Base-by-base conservation (phyloP, 2,888 invertebrate species). In the Noctua janthe region DNA sequence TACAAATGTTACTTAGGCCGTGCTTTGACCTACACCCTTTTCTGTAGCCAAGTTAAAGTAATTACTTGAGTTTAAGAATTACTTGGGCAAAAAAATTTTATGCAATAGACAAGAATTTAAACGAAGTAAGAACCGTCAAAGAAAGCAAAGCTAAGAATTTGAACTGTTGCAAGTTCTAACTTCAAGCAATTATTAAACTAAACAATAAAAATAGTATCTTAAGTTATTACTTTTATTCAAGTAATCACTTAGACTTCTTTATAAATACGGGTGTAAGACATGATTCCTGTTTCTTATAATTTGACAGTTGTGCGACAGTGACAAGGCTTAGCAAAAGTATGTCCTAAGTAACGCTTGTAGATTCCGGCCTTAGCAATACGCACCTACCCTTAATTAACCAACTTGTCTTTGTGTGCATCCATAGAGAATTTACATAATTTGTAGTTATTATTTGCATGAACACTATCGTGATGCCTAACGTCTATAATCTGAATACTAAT, bases 321-420 rank as follows among this genome's bases (percentile, higher is more conserved):
- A 64, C 20, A 64, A 64, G 20, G 35, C 64, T 64, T 35, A 17
- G 3, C 35, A 64, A 35, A 17, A 64, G 64, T 35, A 39, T 66
- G 35, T 5, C 35, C 1, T 66, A 39, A 66, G 64, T 66, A 39
- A 20, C 66, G 10, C 17, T 64, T 35, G 1, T 64, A 64, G 64
- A 35, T 64, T 47, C n/a, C 15, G n/a, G 69, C 47, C 47, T n/a
- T n/a, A 78, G 6, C 11, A 81, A 73, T 59, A 47, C 20, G 6
- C 56, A 51, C 67, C 35, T 51, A 85, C 84, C 86, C 83, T 84
- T 86, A 83, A 79, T 17, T 43, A 23, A 67, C 23, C 47, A 47
- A 47, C 75, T 74, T 74, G 76, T 80, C 74, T 73, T 66, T 49
- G 54, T 74, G 35, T 76, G 67, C 69, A 80, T 72, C 64, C 79